phyloP scores from a whole-genome alignment of 2,797 vertebrate genomes.

The Artibeus lituratus region DNA sequence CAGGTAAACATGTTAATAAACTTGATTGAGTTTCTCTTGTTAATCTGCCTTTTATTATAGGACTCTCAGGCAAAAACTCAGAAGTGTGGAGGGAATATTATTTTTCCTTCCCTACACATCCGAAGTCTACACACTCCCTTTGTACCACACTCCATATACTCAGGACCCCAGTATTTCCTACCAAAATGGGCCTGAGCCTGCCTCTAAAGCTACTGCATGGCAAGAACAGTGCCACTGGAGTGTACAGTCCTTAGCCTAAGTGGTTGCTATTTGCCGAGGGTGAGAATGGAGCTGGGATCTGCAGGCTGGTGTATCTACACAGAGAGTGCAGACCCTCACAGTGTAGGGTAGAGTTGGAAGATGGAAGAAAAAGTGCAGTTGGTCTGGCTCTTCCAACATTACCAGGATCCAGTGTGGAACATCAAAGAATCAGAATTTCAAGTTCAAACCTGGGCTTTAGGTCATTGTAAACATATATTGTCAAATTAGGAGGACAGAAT shows the following conservation, averaged over 20 bases:
- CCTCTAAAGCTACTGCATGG: background rate
- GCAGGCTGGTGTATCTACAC: background rate
- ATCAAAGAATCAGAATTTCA: background rate
- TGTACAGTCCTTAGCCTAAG: background rate
- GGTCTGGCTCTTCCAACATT: background rate
- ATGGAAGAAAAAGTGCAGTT: background rate
- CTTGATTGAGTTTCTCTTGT: background rate
- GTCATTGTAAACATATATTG: background rate
- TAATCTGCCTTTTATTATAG: background rate
- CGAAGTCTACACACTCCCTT: background rate
- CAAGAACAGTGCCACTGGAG: background rate
- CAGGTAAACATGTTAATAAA: background rate
- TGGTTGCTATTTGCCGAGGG: background rate
- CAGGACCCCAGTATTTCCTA: background rate
- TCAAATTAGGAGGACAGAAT: background rate
- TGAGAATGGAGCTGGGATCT: background rate
- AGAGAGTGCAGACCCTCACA: no score
- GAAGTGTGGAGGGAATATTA: background rate
- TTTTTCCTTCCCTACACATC: background rate
- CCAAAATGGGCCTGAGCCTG: background rate
- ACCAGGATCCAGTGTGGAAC: background rate
- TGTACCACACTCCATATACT: background rate
- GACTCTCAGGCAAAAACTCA: background rate
- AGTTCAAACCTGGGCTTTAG: background rate
- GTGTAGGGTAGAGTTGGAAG: background rate